phyloP scores from a whole-genome alignment of 2,113 vertebrate species.

The Lanius collurio region DNA sequence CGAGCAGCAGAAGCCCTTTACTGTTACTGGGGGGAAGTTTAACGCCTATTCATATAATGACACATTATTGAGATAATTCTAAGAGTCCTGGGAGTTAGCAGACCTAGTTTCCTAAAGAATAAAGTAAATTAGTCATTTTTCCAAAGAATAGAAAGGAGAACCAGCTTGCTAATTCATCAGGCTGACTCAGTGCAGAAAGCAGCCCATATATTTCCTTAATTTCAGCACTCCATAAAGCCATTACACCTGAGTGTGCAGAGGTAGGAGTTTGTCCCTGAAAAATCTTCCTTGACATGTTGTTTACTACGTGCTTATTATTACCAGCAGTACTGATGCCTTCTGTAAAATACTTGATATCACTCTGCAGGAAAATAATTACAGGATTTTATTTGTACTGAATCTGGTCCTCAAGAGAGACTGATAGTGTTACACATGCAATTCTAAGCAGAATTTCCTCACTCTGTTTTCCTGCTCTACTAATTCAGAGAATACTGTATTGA shows the following conservation, averaged over 20 bases:
- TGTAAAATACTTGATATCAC: neutral
- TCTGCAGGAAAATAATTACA: neutral
- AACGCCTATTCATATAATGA: neutral
- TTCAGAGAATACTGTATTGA: neutral
- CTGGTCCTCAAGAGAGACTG: neutral
- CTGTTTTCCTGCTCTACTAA: neutral
- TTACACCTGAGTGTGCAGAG: neutral
- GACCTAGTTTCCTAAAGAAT: neutral
- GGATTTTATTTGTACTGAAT: neutral
- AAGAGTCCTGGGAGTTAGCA: neutral
- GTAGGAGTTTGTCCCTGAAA: neutral
- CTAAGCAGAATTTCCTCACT: neutral
- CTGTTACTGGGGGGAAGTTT: neutral
- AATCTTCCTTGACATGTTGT: neutral
- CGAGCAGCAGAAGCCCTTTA: neutral
- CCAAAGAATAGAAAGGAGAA: neutral
- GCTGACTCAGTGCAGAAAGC: neutral
- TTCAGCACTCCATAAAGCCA: neutral
- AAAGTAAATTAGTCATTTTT: neutral
- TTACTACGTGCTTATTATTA: neutral
- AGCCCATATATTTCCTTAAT: neutral
- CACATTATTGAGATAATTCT: neutral
- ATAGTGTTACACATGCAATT: neutral
- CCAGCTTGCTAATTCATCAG: neutral
- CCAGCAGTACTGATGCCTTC: neutral